Evolutionary conservation across 2,888 invertebrate genomes (phyloP).

Genomic region (Xanthia togata): DNA sequence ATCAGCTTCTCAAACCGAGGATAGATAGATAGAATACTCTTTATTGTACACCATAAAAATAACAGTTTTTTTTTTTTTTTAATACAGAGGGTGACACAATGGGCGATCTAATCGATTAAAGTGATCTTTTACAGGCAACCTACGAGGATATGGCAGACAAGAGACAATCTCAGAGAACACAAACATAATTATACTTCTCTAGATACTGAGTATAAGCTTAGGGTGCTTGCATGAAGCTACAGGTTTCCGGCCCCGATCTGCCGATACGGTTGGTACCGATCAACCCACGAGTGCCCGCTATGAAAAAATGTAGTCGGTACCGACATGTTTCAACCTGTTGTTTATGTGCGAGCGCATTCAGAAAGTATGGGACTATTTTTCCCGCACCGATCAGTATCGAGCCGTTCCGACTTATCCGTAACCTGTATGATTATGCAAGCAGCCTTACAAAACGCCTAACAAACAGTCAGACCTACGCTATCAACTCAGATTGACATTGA

Average conservation of each 20-base stretch:
- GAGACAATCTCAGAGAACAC: neutral
- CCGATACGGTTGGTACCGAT: neutral
- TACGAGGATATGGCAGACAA: neutral
- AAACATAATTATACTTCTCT: neutral
- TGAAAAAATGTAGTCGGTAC: neutral
- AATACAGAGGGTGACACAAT: no score
- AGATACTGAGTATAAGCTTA: neutral
- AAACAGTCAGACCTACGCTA: conserved; percentile 42
- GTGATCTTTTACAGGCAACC: no score
- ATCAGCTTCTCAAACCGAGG: neutral
- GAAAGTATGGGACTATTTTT: neutral
- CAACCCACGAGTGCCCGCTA: neutral
- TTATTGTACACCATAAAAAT: no score
- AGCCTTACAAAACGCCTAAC: conserved; percentile 19
- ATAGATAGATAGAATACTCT: no score
- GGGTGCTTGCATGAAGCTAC: neutral
- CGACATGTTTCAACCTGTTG: neutral
- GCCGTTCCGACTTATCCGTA: neutral
- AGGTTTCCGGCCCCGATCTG: neutral
- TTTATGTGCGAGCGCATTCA: neutral
- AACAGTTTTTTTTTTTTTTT: no score
- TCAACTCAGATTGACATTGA: conserved; percentile 53
- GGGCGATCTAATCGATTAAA: no score
- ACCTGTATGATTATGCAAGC: neutral
- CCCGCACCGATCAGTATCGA: neutral